phyloP scores from a whole-genome alignment of 1,140 invertebrate genomes.

The Apis laboriosa region DNA sequence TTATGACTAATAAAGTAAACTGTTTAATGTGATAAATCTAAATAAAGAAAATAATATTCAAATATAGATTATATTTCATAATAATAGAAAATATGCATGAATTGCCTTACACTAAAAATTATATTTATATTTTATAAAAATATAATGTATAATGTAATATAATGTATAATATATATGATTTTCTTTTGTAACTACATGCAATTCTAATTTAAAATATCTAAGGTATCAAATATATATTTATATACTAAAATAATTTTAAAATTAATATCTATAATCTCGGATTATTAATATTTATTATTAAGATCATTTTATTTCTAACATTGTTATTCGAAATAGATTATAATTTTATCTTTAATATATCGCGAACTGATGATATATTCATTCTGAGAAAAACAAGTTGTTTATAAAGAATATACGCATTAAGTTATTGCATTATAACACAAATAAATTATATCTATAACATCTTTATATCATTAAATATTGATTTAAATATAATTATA shows the following conservation, averaged over 20 bases:
- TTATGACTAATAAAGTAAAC: conserved; percentile 19
- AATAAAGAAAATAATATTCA: not conserved
- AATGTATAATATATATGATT: no score
- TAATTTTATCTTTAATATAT: not conserved
- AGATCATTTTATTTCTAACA: not conserved
- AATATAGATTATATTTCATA: not conserved
- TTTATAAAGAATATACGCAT: not conserved
- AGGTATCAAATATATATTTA: no score
- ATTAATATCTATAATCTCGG: not conserved
- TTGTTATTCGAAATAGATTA: not conserved
- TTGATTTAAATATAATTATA: not conserved
- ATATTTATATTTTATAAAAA: not conserved
- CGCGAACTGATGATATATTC: not conserved
- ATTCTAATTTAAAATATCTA: no score
- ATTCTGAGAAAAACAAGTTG: not conserved
- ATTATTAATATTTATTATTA: not conserved
- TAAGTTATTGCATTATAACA: not conserved
- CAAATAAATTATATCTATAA: no score
- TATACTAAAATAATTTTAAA: not conserved
- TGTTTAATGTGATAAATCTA: not conserved
- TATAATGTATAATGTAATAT: not conserved
- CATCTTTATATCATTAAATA: not conserved
- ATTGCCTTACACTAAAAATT: no score
- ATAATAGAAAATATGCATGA: not conserved
- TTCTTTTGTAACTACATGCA: no score